Evolutionary conservation across 2,797 vertebrate genomes (phyloP).

Genomic region (Artibeus lituratus): DNA sequence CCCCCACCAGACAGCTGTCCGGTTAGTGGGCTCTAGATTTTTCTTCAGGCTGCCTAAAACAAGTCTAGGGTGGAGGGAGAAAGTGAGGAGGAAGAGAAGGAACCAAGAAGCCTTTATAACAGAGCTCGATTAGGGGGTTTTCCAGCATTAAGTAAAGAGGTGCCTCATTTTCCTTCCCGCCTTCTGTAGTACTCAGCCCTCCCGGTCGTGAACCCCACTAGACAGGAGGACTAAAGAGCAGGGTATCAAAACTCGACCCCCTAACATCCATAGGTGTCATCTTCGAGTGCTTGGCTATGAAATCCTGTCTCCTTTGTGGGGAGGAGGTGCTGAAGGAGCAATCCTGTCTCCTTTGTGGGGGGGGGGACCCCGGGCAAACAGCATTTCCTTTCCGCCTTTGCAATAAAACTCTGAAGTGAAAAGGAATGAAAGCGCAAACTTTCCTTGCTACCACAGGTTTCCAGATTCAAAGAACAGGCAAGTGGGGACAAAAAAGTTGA

Average conservation of each 20-base stretch:
- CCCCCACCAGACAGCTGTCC: background rate
- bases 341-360: background rate
- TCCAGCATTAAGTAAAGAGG: background rate
- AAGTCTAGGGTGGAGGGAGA: background rate
- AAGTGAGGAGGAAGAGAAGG: background rate
- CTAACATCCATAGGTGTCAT: background rate
- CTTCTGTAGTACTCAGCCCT: background rate
- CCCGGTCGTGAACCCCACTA: background rate
- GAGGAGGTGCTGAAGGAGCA: no score
- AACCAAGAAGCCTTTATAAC: background rate
- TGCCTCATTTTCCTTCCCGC: background rate
- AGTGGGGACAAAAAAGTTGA: background rate
- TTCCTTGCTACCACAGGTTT: background rate
- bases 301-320: background rate
- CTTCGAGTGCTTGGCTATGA: background rate
- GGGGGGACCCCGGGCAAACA: background rate
- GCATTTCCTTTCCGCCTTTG: background rate
- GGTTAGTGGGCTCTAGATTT: background rate
- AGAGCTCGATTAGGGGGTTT: background rate
- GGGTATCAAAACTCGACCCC: background rate
- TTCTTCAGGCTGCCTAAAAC: background rate
- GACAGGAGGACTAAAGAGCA: background rate
- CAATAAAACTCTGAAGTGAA: background rate
- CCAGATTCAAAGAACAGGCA: background rate
- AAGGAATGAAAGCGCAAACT: background rate